Evolutionary conservation across 2,113 vertebrate genomes (phyloP).

Genomic region (Syngnathus scovelli): DNA sequence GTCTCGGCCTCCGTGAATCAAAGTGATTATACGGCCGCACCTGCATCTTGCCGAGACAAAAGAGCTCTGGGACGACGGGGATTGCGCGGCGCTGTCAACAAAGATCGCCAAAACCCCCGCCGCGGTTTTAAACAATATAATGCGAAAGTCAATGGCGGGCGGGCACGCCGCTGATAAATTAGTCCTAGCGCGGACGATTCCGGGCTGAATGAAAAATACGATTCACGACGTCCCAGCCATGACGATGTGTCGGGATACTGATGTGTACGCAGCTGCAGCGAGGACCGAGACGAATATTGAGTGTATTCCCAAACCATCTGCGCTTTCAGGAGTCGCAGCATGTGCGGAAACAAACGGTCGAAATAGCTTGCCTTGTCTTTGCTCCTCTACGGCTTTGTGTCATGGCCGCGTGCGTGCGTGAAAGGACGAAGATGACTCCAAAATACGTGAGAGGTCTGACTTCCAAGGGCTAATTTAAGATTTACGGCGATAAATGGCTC

Average conservation of each 20-base stretch:
- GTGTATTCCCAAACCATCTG: background rate
- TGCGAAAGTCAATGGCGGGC: conserved; percentile 20
- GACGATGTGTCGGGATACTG: background rate
- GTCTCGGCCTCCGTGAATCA: background rate
- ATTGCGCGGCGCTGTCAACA: conserved; percentile 22
- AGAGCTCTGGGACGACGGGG: conserved; percentile 32
- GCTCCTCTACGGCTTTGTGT: conserved; percentile 14
- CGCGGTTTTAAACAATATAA: conserved; percentile 20
- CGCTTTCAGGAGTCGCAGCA: conserved; percentile 16
- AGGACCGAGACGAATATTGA: background rate
- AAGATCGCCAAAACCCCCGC: too few relatives aligned
- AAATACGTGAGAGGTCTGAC: conserved; percentile 43
- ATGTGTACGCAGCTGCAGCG: conserved; percentile 14
- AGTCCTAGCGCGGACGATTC: conserved; percentile 26
- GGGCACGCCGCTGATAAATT: conserved; percentile 13
- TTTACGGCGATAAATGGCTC: conserved; percentile 53
- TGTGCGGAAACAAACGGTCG: conserved; percentile 18
- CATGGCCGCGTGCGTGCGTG: conserved; percentile 12
- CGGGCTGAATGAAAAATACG: conserved; percentile 23
- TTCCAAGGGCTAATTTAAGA: conserved; percentile 57
- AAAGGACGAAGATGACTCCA: conserved; percentile 23
- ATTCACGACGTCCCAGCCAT: conserved; percentile 12
- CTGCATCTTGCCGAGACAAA: conserved; percentile 25
- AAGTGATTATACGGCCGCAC: conserved; percentile 27
- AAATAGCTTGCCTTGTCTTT: conserved; percentile 46